Evolutionary conservation across 1,140 invertebrate species (phyloP).

Genomic region (Cotesia typhae): DNA sequence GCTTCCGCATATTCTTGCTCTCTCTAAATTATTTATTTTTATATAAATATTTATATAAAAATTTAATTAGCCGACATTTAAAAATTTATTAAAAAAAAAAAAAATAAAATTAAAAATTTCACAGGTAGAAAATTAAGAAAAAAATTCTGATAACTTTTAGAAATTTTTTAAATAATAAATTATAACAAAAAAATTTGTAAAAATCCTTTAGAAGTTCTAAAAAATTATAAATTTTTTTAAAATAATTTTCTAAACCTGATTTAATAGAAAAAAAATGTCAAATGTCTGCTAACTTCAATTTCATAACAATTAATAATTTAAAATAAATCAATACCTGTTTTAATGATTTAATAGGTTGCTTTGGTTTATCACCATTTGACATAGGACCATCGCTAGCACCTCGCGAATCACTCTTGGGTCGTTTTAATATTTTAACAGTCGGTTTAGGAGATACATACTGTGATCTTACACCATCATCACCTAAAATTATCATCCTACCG

Average conservation of each 20-base stretch:
- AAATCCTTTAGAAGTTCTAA: too few species aligned
- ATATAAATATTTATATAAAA: neutral
- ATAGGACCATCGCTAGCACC: constrained; percentile 58
- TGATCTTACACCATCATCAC: constrained; percentile 61
- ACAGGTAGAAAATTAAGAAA: too few species aligned
- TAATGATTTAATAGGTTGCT: constrained; percentile 82
- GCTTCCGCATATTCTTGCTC: constrained; percentile 90
- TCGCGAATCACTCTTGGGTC: constrained; percentile 69
- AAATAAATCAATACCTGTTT: constrained; percentile 69
- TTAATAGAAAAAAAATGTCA: neutral
- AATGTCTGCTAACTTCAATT: too few species aligned
- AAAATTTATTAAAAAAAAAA: too few species aligned
- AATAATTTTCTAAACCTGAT: neutral
- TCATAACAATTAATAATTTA: too few species aligned
- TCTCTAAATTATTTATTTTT: constrained; percentile 60
- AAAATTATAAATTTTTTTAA: too few species aligned
- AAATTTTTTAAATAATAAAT: too few species aligned
- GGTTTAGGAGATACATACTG: constrained; percentile 75
- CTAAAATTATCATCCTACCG: constrained; percentile 61
- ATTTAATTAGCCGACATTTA: neutral
- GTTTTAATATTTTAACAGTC: constrained; percentile 83
- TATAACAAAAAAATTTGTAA: too few species aligned
- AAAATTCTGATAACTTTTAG: too few species aligned
- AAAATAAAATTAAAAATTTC: too few species aligned
- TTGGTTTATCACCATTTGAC: constrained; percentile 73